Evolutionary conservation across 2,113 vertebrate species (phyloP).

Genomic region (Scomber japonicus): DNA sequence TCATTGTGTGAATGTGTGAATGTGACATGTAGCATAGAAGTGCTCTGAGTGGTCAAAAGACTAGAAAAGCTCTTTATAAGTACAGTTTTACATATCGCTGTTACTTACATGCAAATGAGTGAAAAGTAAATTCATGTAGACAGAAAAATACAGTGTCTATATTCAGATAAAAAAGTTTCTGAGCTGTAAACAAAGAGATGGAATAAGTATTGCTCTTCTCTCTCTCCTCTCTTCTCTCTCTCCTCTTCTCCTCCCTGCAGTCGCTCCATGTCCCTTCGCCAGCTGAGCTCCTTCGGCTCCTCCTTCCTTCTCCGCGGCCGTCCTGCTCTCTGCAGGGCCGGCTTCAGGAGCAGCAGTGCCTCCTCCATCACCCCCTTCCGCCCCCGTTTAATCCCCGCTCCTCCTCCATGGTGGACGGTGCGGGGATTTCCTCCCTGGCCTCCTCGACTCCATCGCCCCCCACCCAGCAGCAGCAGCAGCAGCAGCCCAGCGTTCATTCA

Average conservation of each 20-base stretch:
- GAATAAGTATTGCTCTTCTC: background rate
- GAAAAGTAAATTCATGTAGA: no score
- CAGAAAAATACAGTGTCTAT: no score
- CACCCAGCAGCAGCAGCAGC: conserved; percentile 48
- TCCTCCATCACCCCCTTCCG: background rate
- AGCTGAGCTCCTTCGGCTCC: conserved; percentile 79
- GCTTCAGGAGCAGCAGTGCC: conserved; percentile 26
- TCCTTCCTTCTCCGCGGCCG: conserved; percentile 62
- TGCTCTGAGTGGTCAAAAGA: no score
- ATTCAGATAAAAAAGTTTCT: no score
- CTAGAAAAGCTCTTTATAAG: no score
- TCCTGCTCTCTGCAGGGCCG: background rate
- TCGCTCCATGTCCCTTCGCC: conserved; percentile 88
- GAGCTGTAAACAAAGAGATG: no score
- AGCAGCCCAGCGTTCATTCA: conserved; percentile 69
- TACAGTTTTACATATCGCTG: no score
- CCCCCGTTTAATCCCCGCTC: background rate
- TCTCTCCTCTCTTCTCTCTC: no score
- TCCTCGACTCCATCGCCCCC: conserved; percentile 61
- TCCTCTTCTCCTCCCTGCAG: conserved; percentile 74
- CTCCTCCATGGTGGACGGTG: conserved; percentile 79
- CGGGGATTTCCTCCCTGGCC: conserved; percentile 59
- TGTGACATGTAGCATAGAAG: no score
- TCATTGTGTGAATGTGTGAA: no score
- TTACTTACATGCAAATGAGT: no score